Conservation (phyloP, 2,888 invertebrate species). For the Psylliodes chrysocephalus region DNA sequence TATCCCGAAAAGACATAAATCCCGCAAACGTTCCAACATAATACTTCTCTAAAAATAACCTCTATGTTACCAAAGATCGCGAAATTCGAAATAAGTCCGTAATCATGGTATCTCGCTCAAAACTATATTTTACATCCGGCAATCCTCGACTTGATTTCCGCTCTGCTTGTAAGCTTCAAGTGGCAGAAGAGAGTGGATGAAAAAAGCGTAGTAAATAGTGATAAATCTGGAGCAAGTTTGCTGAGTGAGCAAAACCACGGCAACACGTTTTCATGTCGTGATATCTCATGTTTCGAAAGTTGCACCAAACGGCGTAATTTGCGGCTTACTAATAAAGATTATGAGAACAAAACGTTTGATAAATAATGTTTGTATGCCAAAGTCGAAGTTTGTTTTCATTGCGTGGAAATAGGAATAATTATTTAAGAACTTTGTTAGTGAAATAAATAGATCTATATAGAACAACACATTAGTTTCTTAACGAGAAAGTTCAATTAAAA, state of each 20-base stretch:
- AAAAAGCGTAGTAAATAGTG: constrained; percentile 20
- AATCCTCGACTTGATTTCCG: constrained; percentile 8
- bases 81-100: neutral
- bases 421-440: too few relatives aligned
- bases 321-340: too few relatives aligned
- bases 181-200: constrained; percentile 12
- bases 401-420: too few relatives aligned
- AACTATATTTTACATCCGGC: constrained; percentile 14
- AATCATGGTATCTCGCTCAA: constrained; percentile 8
- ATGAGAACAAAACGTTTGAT: too few relatives aligned
- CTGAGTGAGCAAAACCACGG: constrained; percentile 15
- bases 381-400: too few relatives aligned
- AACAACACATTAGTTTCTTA: too few relatives aligned
- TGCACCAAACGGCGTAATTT: too few relatives aligned
- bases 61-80: neutral
- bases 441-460: too few relatives aligned
- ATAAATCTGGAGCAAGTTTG: constrained; percentile 20
- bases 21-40: neutral
- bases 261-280: constrained; percentile 18
- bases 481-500: too few relatives aligned
- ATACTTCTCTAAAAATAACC: constrained; percentile 2
- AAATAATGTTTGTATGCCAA: too few relatives aligned
- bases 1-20: neutral
- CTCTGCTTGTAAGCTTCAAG: constrained; percentile 13
- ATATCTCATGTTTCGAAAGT: too few relatives aligned